Evolutionary conservation across 2,113 vertebrate genomes (phyloP).

Genomic region (Dascyllus trimaculatus): DNA sequence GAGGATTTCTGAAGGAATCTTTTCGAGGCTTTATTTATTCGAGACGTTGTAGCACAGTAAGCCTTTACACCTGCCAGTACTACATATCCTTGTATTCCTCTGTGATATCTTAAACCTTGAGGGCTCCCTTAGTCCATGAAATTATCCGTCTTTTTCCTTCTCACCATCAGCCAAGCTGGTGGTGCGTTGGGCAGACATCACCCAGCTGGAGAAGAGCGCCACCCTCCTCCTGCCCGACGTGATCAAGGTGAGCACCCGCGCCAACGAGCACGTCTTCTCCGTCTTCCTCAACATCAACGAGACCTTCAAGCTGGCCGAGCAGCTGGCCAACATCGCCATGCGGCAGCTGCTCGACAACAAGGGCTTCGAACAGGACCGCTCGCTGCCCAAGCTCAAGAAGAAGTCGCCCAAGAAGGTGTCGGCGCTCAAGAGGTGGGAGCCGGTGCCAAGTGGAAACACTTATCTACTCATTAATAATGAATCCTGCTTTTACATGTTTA

Average conservation of each 20-base stretch:
- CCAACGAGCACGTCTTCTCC: slow-evolving; percentile 93
- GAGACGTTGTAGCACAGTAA: too few species aligned
- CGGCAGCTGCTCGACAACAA: slow-evolving; percentile 96
- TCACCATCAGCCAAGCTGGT: slow-evolving; percentile 90
- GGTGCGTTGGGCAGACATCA: slow-evolving; percentile 98
- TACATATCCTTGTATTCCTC: not conserved
- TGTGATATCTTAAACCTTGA: not conserved
- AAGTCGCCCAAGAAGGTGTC: slow-evolving; percentile 97
- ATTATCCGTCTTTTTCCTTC: not conserved
- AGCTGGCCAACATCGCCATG: slow-evolving; percentile 99
- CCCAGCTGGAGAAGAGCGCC: slow-evolving; percentile 95
- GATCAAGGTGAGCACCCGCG: slow-evolving; percentile 95
- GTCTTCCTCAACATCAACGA: slow-evolving; percentile 98
- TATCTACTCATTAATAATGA: not conserved
- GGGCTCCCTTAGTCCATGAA: not conserved
- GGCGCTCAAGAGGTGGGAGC: slow-evolving; percentile 92
- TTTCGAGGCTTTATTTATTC: not conserved
- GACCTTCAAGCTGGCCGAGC: slow-evolving; percentile 97
- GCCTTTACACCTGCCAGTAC: too few species aligned
- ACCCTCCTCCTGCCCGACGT: slow-evolving; percentile 93
- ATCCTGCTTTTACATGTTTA: slow-evolving; percentile 1
- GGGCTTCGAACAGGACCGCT: slow-evolving; percentile 96
- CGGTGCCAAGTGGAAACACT: not conserved
- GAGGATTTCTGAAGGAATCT: not conserved
- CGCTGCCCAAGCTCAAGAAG: slow-evolving; percentile 96